Conservation (phyloP, 1,140 invertebrate genomes). For the Drosophila tani region DNA sequence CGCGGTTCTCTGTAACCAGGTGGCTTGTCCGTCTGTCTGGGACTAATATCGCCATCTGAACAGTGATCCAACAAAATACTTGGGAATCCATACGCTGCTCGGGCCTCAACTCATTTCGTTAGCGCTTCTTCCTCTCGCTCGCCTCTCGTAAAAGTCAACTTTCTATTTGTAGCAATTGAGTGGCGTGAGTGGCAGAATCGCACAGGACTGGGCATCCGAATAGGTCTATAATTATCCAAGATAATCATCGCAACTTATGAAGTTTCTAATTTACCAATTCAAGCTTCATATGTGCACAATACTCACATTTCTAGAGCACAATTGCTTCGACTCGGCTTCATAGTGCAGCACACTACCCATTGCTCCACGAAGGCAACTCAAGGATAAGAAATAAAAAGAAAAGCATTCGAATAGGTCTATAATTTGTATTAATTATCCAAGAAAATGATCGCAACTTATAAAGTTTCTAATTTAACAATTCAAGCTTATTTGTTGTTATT, state of each 20-base stretch:
- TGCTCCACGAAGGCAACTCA: no score
- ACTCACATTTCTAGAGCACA: no score
- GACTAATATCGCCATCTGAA: slow-evolving; percentile 31
- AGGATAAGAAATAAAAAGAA: no score
- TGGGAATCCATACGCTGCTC: slow-evolving; percentile 7
- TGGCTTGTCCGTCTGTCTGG: slow-evolving; percentile 11
- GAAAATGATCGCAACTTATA: background rate
- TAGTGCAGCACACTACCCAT: no score
- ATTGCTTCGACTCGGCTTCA: no score
- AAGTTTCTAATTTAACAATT: background rate
- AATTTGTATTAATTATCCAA: background rate
- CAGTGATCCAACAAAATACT: slow-evolving; percentile 35
- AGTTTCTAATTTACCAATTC: background rate
- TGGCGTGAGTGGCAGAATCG: slow-evolving; percentile 52
- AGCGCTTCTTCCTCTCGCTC: background rate
- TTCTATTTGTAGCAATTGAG: slow-evolving; percentile 56
- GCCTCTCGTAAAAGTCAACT: slow-evolving; percentile 51
- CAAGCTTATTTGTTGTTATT: no score
- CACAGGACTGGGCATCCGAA: slow-evolving; percentile 26
- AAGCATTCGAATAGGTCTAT: no score
- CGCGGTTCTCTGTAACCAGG: slow-evolving; percentile 11
- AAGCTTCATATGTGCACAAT: no score
- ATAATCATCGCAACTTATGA: background rate
- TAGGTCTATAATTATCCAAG: background rate
- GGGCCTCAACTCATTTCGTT: slow-evolving; percentile 7